Evolutionary conservation across 2,797 vertebrate genomes (phyloP).

Genomic region (Ctenochaetus hawaiiensis): DNA sequence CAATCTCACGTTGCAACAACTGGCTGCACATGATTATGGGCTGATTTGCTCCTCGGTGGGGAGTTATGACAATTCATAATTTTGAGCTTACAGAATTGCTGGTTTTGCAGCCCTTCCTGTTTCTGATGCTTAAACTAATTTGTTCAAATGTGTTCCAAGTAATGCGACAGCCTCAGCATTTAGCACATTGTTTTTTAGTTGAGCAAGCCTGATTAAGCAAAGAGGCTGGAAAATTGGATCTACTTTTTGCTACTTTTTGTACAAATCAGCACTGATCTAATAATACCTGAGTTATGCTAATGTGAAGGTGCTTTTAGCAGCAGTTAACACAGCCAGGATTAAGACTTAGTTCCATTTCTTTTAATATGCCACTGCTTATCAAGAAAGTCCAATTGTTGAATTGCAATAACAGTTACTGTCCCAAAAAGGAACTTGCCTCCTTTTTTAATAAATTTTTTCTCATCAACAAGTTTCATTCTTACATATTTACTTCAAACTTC

Average conservation of each 20-base stretch:
- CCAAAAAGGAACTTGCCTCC: no score
- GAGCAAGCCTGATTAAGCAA: slow-evolving; percentile 9
- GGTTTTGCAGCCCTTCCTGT: slow-evolving; percentile 10
- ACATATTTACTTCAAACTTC: no score
- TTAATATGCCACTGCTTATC: no score
- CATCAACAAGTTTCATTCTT: no score
- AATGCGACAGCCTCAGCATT: slow-evolving; percentile 3
- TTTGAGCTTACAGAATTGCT: slow-evolving; percentile 15
- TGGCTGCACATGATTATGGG: slow-evolving; percentile 22
- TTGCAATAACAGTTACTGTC: no score
- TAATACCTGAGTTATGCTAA: neutral
- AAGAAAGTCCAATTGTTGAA: no score
- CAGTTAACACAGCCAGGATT: neutral
- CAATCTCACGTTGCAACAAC: slow-evolving; percentile 16
- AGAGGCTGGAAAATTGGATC: neutral
- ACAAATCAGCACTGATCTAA: neutral
- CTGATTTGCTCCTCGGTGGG: slow-evolving; percentile 23
- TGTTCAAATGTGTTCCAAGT: slow-evolving; percentile 8
- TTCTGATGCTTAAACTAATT: slow-evolving; percentile 20
- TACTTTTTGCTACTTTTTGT: neutral
- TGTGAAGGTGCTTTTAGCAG: neutral
- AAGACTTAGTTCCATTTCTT: no score
- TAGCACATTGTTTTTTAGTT: neutral
- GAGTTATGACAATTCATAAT: slow-evolving; percentile 33
- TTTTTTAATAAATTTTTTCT: no score